Conservation (phyloP, 2,888 invertebrate species). For the Onchidella celtica region DNA sequence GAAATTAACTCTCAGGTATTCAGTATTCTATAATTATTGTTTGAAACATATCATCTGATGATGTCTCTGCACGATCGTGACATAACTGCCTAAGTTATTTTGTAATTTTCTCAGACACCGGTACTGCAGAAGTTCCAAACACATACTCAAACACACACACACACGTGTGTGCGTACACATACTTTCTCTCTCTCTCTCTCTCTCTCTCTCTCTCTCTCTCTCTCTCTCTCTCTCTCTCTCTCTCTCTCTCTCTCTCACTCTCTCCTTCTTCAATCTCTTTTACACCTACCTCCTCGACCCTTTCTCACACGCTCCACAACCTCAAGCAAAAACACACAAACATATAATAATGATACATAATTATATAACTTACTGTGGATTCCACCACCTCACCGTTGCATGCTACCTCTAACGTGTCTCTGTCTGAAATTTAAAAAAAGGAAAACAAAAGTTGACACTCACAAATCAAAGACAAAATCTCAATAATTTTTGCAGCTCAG, state of each 20-base stretch:
- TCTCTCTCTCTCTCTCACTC: constrained; percentile 12
- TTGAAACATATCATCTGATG: too few species aligned
- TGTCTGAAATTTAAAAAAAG: constrained; percentile 44
- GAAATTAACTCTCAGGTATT: too few species aligned
- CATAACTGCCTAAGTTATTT: too few species aligned
- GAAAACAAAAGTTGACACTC: not conserved
- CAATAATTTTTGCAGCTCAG: too few species aligned
- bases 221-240: not conserved
- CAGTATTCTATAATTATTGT: too few species aligned
- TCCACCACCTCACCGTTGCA: constrained; percentile 42
- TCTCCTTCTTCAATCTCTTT: not conserved
- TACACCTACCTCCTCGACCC: not conserved
- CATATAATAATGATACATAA: not conserved
- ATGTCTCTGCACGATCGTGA: too few species aligned
- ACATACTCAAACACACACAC: not conserved
- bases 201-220: not conserved
- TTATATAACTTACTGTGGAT: constrained; percentile 36
- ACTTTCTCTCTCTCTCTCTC: constrained; percentile 22
- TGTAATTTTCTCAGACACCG: too few species aligned
- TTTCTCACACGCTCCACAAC: not conserved
- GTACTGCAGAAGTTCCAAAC: too few species aligned
- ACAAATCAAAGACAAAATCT: too few species aligned
- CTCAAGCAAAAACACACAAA: too few species aligned
- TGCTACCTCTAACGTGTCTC: constrained; percentile 50
- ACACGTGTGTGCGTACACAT: not conserved